phyloP scores from a whole-genome alignment of 2,113 vertebrate genomes.

The Antechinus flavipes region DNA sequence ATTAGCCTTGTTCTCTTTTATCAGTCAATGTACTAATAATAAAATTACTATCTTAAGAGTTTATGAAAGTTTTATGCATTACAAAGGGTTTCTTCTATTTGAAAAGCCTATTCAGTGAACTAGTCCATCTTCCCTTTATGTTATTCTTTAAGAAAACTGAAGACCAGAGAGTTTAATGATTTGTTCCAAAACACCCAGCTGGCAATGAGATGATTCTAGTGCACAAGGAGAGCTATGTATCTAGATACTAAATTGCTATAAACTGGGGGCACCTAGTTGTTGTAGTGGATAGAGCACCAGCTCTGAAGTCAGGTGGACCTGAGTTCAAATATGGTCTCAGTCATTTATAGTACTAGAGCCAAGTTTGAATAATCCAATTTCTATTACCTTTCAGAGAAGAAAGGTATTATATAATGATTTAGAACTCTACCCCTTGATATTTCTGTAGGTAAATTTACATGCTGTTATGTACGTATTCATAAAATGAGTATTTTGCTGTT shows the following conservation, averaged over 20 bases:
- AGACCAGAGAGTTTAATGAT: neutral
- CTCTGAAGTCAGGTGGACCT: no score
- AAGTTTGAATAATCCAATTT: constrained; percentile 28
- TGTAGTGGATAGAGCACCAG: no score
- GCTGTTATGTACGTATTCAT: neutral
- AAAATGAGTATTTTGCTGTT: neutral
- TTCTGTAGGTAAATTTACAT: neutral
- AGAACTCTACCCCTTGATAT: neutral
- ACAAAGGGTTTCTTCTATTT: neutral
- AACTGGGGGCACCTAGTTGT: no score
- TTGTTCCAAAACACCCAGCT: neutral
- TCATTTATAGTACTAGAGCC: neutral
- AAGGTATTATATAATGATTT: neutral
- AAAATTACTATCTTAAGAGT: neutral
- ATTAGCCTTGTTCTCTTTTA: neutral
- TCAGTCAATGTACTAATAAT: neutral
- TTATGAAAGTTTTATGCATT: neutral
- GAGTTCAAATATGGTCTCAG: neutral
- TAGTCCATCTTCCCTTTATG: neutral
- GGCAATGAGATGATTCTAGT: no score
- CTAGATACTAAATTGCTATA: neutral
- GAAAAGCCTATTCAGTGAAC: neutral
- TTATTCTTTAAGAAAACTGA: neutral
- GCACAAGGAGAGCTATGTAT: neutral
- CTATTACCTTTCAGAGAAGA: neutral